These are phyloP conservation scores for Netelia inedita DNA, from an alignment of 2,888 invertebrate genomes.

Conservation along the genomic window DNA sequence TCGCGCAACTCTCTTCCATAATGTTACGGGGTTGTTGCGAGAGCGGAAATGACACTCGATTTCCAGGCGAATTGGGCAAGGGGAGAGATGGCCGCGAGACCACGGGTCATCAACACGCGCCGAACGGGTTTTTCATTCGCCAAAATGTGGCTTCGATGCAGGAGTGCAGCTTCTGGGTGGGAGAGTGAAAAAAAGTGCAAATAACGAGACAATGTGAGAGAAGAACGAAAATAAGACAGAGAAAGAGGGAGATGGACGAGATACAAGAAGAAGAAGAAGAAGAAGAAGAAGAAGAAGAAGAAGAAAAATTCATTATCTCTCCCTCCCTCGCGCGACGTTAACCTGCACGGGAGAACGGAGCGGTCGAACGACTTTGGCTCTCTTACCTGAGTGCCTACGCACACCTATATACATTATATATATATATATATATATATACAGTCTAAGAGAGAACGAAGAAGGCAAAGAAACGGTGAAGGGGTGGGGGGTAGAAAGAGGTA, in stretches of 20 bases:
- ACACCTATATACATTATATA: neutral
- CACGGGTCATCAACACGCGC: conserved; percentile 24
- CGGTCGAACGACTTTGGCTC: conserved; percentile 57
- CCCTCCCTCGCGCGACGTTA: conserved; percentile 35
- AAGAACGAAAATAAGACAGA: neutral
- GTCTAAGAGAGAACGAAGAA: conserved; percentile 31
- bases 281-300: conserved; percentile 48
- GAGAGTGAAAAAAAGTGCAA: conserved; percentile 23
- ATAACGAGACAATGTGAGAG: conserved; percentile 44
- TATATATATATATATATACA: conserved; percentile 16
- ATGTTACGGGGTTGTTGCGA: conserved; percentile 36
- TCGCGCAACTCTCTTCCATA: neutral
- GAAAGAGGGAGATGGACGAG: neutral
- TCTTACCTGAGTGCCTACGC: conserved; percentile 23
- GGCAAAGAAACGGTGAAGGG: conserved; percentile 50
- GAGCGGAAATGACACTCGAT: conserved; percentile 52
- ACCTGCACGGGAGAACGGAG: conserved; percentile 39
- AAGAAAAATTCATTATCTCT: conserved; percentile 40
- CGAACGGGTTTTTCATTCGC: conserved; percentile 45
- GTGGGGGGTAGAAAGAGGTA: conserved; percentile 13
- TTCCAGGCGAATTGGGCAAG: conserved; percentile 33
- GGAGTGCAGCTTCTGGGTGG: conserved; percentile 19
- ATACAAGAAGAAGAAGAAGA: conserved; percentile 21
- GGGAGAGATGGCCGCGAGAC: conserved; percentile 2
- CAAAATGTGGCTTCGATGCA: conserved; percentile 32